Evolutionary conservation across 2,797 vertebrate species (phyloP).

Genomic region (Tangara arthus): DNA sequence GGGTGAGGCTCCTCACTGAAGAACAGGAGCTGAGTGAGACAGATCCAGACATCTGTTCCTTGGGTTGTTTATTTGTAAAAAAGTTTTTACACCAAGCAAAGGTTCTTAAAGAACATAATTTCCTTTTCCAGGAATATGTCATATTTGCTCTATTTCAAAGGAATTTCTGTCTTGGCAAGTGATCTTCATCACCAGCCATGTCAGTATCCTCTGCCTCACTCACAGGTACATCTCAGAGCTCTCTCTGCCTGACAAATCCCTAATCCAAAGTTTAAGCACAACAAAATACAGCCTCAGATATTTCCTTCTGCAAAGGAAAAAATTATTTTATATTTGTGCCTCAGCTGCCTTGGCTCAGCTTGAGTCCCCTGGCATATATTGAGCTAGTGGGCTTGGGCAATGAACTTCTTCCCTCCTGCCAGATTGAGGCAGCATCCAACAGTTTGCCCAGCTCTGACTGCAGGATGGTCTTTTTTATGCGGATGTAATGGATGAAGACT

Average conservation of each 20-base stretch:
- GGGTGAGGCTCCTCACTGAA: neutral
- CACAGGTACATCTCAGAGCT: neutral
- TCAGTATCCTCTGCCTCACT: neutral
- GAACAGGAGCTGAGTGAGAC: neutral
- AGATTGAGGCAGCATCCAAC: constrained; percentile 14
- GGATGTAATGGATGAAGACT: constrained; percentile 49
- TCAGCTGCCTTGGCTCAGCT: neutral
- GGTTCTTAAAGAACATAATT: neutral
- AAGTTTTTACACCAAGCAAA: neutral
- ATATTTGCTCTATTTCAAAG: neutral
- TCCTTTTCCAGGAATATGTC: neutral
- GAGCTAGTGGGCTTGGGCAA: neutral
- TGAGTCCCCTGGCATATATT: neutral
- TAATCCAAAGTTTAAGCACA: neutral
- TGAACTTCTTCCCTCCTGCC: constrained; percentile 6
- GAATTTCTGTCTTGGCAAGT: neutral
- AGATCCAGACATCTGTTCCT: neutral
- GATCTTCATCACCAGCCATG: neutral
- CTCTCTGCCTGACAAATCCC: neutral
- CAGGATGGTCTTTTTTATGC: constrained; percentile 51
- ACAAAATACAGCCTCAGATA: neutral
- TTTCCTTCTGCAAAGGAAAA: neutral
- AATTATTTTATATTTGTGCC: neutral
- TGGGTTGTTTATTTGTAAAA: neutral
- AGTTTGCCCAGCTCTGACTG: neutral